These are phyloP conservation scores for Palaemon carinicauda DNA, from an alignment of 1,140 invertebrate species.

Conservation along the genomic window DNA sequence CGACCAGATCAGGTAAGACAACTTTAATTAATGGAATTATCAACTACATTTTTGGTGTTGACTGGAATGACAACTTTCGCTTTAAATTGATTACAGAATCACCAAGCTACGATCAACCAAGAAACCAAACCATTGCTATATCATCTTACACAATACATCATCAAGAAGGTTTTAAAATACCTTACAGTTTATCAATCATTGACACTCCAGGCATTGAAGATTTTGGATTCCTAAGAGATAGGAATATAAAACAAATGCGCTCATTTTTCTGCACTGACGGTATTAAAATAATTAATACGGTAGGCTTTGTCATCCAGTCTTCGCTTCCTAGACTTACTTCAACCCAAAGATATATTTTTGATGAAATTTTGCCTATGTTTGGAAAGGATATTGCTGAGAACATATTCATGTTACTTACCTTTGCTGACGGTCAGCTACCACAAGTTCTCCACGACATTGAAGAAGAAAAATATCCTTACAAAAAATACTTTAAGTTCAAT, in stretches of 20 bases:
- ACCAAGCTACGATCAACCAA: background rate
- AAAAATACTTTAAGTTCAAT: background rate
- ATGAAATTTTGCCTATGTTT: background rate
- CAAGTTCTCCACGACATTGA: background rate
- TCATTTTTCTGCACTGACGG: background rate
- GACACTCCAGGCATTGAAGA: background rate
- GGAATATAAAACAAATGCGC: background rate
- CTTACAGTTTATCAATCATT: background rate
- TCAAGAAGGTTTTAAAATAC: background rate
- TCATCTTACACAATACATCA: background rate
- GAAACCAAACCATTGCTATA: background rate
- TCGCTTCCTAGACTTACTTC: background rate
- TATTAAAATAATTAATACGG: background rate
- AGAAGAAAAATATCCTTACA: background rate
- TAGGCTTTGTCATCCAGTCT: background rate
- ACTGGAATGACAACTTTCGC: background rate
- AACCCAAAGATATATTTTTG: background rate
- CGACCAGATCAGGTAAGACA: background rate
- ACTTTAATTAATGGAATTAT: background rate
- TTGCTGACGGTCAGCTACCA: background rate
- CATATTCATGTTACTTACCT: slow-evolving; percentile 2
- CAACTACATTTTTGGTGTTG: background rate
- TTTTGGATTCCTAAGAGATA: background rate
- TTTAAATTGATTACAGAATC: background rate
- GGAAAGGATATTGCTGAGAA: background rate